Percentiles rank a stretch among this genome's conserved stretches.
Evolutionary conservation across 1,140 invertebrate genomes (phyloP).

Genomic region (Bombus vancouverensis): DNA sequence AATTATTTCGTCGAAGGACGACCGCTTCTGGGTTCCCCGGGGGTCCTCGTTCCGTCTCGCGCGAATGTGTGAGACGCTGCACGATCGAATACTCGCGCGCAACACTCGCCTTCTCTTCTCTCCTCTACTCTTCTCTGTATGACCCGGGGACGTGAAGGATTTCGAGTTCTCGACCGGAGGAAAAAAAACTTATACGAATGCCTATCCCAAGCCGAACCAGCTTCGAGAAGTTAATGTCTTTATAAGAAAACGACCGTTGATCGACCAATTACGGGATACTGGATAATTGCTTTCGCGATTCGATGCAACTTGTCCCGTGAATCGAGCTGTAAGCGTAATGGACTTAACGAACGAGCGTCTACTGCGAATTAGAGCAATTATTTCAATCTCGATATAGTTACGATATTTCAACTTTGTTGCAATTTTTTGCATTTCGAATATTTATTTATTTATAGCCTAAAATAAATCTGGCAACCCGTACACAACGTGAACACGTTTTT

Average conservation of each 20-base stretch:
- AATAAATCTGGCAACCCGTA: too few relatives aligned
- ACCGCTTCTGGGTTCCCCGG: slow-evolving; percentile 59
- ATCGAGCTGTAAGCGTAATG: not conserved
- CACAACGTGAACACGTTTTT: too few relatives aligned
- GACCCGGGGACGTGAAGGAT: slow-evolving; percentile 48
- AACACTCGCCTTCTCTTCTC: not conserved
- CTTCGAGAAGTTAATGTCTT: slow-evolving; percentile 41
- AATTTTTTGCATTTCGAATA: not conserved
- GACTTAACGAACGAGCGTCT: not conserved
- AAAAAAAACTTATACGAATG: not conserved
- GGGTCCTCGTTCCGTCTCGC: slow-evolving; percentile 23
- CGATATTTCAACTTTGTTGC: not conserved
- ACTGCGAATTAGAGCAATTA: not conserved
- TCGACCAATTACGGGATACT: not conserved
- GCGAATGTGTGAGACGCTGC: not conserved
- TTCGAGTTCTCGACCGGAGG: slow-evolving; percentile 15
- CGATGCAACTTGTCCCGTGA: not conserved
- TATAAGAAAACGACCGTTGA: slow-evolving; percentile 32
- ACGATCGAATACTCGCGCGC: not conserved
- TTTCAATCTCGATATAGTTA: not conserved
- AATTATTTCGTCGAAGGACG: slow-evolving; percentile 68
- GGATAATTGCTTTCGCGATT: slow-evolving; percentile 17
- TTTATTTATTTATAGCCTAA: not conserved
- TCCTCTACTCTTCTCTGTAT: not conserved
- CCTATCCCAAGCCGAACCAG: not conserved